Evolutionary conservation across 2,888 invertebrate species (phyloP).

Genomic region (Mechanitis mazaeus): DNA sequence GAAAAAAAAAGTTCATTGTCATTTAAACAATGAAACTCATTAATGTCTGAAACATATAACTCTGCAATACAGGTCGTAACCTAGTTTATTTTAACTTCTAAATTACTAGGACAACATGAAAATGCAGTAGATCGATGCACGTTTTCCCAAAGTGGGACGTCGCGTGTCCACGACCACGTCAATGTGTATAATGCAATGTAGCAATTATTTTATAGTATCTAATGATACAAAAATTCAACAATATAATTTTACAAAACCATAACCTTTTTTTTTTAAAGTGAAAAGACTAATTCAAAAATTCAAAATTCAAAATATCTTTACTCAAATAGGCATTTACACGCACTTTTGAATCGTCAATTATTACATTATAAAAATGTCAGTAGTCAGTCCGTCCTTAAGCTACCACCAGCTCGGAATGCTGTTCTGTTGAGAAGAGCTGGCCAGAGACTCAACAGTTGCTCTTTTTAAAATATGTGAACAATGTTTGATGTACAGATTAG

Average conservation of each 20-base stretch:
- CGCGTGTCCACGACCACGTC: slow-evolving; percentile 38
- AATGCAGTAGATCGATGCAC: slow-evolving; percentile 35
- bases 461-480: no score
- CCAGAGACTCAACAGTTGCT: no score
- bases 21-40: slow-evolving; percentile 2
- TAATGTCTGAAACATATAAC: background rate
- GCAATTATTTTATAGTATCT: slow-evolving; percentile 25
- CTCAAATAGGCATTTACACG: no score
- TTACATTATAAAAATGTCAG: no score
- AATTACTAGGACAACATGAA: slow-evolving; percentile 5
- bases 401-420: no score
- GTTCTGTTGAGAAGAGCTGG: no score
- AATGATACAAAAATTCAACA: background rate
- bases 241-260: background rate
- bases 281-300: background rate
- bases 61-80: background rate
- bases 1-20: slow-evolving; percentile 3
- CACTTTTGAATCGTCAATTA: no score
- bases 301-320: no score
- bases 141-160: slow-evolving; percentile 36
- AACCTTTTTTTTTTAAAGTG: background rate
- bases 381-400: no score
- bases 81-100: slow-evolving; percentile 1
- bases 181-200: slow-evolving; percentile 28
- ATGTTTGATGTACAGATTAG: no score